A percentile compares a stretch with the other conserved stretches of the same genome.
These are phyloP conservation scores for Pyrrhosoma nymphula DNA, from an alignment of 2,888 invertebrate genomes.

Conservation along the genomic window DNA sequence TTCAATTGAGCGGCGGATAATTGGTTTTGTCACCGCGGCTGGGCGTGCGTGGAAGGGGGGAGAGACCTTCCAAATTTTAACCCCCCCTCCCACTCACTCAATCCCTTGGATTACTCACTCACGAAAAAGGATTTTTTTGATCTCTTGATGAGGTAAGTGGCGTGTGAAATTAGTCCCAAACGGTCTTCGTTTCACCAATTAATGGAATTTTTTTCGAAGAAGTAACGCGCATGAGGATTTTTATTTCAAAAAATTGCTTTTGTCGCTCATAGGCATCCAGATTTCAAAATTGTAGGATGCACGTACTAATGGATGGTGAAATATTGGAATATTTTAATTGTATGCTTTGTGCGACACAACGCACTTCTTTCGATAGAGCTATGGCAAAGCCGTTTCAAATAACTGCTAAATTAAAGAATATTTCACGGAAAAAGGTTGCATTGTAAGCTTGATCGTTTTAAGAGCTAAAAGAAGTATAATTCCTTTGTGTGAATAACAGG, in stretches of 20 bases:
- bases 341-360: too few relatives aligned
- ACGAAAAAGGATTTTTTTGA: neutral
- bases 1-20: constrained; percentile 16
- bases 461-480: too few relatives aligned
- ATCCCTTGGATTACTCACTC: neutral
- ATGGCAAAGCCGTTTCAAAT: too few relatives aligned
- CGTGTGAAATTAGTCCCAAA: neutral
- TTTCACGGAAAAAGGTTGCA: too few relatives aligned
- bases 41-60: neutral
- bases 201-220: neutral
- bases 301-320: neutral
- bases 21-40: neutral
- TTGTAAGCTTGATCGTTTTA: too few relatives aligned
- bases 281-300: neutral
- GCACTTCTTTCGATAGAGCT: too few relatives aligned
- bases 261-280: neutral
- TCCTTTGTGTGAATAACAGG: too few relatives aligned
- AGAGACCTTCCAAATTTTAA: neutral
- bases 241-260: neutral
- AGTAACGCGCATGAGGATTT: neutral
- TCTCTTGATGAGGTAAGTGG: neutral
- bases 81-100: neutral
- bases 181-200: neutral
- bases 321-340: too few relatives aligned
- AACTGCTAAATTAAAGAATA: too few relatives aligned